Conservation (phyloP, 2,888 invertebrate species). For the Phyllotreta striolata region DNA sequence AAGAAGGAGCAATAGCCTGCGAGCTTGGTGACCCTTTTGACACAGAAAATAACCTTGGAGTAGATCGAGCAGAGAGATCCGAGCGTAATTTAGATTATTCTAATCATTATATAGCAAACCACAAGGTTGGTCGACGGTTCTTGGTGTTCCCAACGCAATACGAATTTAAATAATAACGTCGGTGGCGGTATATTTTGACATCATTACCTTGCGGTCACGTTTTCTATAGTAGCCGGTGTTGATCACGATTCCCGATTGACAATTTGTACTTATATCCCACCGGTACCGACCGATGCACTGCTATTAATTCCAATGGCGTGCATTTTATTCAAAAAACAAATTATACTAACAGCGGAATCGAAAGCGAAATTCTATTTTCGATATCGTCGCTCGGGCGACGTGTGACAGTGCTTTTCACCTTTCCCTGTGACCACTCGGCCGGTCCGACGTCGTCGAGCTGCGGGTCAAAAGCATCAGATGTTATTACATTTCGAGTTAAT, state of each 20-base stretch:
- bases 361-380: slow-evolving; percentile 45
- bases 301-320: slow-evolving; percentile 32
- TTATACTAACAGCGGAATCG: too few species aligned
- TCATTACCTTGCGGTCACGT: slow-evolving; percentile 60
- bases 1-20: slow-evolving; percentile 19
- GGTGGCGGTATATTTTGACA: slow-evolving; percentile 55
- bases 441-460: slow-evolving; percentile 34
- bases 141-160: slow-evolving; percentile 49
- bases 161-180: slow-evolving; percentile 49
- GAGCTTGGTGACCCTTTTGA: slow-evolving; percentile 30
- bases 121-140: slow-evolving; percentile 45
- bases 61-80: slow-evolving; percentile 33
- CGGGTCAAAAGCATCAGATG: slow-evolving; percentile 45
- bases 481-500: slow-evolving; percentile 44
- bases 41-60: slow-evolving; percentile 31
- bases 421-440: slow-evolving; percentile 39
- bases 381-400: slow-evolving; percentile 43
- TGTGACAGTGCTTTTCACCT: slow-evolving; percentile 30
- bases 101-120: slow-evolving; percentile 54
- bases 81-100: slow-evolving; percentile 43
- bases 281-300: slow-evolving; percentile 24
- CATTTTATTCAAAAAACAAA: background rate
- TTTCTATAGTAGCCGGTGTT: slow-evolving; percentile 60
- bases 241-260: slow-evolving; percentile 58
- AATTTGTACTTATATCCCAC: slow-evolving; percentile 44